Evolutionary conservation across 1,140 invertebrate genomes (phyloP), one percentile per base, ranked within the genome.

Genomic region (Pseudomyrmex flavicornis): DNA sequence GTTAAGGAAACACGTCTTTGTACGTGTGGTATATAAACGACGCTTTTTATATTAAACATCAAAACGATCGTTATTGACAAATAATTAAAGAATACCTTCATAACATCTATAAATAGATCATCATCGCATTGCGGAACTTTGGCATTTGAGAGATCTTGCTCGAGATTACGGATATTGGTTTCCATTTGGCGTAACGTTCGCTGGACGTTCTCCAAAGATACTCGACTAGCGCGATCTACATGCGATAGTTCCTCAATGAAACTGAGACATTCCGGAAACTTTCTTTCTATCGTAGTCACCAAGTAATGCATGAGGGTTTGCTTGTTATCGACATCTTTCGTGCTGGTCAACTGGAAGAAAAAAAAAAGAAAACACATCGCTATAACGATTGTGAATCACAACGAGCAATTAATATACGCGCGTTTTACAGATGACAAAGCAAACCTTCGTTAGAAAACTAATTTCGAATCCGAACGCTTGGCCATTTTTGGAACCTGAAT

Each of bases 391-490:
- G 35, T 3, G 35, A 35, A 4, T 35, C 0, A 44, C 1, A 61
- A 59, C 76, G 13, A 70, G 13, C 52, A 13, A 79, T 48, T 61
- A 12, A 12, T 50, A 10, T n/a, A 35, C 35, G 35, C 13, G n/a
- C 54, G 62, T 15, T 77, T 77, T 4, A 8, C n/a, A 0, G 7
- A 35, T 35, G 4, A 35, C 35, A 7, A 35, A 35, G 7, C 82
- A 20, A 58, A 98, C 97, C 95, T 99, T 99, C 0, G 98, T 97
- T 2, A 99, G 95, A 93, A 98, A 99, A 92, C 96, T 98, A 76
- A 99, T 99, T 94, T 99, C 98, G 94, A 99, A 99, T 5, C 98
- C 99, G 90, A 98, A 97, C 2, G 98, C 98, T 89, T 98, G 97
- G 9, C 97, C 98, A 92, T 99, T 99, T 87, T 97, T 97, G 0